Conservation (phyloP, 1,140 invertebrate species). For the Drosophila albomicans region DNA sequence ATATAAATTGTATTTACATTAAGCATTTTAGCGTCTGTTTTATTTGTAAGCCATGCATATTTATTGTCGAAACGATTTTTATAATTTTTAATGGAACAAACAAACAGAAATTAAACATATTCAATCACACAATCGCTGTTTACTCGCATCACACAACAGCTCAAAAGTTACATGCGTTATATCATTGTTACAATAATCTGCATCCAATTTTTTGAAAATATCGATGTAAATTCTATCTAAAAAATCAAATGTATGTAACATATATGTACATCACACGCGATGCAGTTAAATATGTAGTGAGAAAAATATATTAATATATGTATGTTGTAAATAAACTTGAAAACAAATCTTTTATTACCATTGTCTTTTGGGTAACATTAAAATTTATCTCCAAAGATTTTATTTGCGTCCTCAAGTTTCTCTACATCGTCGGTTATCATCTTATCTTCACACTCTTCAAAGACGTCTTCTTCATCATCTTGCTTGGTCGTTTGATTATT, state of each 20-base stretch:
- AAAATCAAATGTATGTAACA: constrained; percentile 9
- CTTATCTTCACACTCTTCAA: neutral
- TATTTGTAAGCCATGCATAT: constrained; percentile 67
- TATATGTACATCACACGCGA: constrained; percentile 21
- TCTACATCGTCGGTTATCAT: neutral
- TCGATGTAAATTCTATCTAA: constrained; percentile 42
- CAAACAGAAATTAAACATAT: constrained; percentile 30
- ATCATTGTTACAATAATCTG: constrained; percentile 67
- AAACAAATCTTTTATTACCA: constrained; percentile 29
- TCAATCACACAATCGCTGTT: constrained; percentile 35
- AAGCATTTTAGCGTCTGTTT: constrained; percentile 55
- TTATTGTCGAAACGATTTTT: constrained; percentile 58
- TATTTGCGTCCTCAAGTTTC: neutral
- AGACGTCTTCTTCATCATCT: neutral
- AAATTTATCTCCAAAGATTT: neutral
- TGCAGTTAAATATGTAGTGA: constrained; percentile 31
- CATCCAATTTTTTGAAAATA: constrained; percentile 36
- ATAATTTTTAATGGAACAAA: constrained; percentile 19
- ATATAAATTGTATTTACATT: constrained; percentile 10
- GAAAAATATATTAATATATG: constrained; percentile 55
- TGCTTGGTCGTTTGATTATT: neutral
- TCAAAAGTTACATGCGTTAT: constrained; percentile 48
- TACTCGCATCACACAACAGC: constrained; percentile 41
- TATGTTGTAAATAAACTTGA: constrained; percentile 57
- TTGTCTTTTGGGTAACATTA: neutral